Evolutionary conservation across 2,797 vertebrate species (phyloP).

Genomic region (Megaceryle alcyon): DNA sequence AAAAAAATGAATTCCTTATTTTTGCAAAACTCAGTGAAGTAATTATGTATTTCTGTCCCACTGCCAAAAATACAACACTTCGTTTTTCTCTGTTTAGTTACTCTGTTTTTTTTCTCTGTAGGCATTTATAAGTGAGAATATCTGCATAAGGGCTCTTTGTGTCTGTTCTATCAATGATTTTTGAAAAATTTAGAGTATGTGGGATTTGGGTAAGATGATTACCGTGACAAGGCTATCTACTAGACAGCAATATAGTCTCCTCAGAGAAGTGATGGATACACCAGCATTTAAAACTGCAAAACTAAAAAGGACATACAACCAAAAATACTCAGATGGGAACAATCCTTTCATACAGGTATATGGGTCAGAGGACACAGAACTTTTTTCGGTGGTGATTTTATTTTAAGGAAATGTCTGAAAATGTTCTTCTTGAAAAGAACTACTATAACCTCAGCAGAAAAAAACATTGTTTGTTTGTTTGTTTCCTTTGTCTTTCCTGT

Average conservation of each 20-base stretch:
- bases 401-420: not conserved
- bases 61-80: slow-evolving; percentile 21
- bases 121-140: not conserved
- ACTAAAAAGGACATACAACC: not conserved
- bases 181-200: not conserved
- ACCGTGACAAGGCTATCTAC: not conserved
- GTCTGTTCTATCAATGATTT: not conserved
- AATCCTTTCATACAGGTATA: not conserved
- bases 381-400: not conserved
- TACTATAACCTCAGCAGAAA: not conserved
- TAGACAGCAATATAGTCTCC: not conserved
- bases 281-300: accelerated
- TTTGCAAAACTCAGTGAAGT: slow-evolving; percentile 5
- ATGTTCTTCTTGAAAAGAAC: not conserved
- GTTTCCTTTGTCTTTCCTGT: not conserved
- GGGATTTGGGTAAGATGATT: not conserved
- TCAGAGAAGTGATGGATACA: not conserved
- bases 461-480: not conserved
- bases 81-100: not conserved
- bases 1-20: slow-evolving; percentile 35
- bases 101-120: not conserved
- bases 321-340: not conserved
- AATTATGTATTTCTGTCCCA: not conserved
- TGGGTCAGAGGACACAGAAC: not conserved
- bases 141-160: not conserved